Conservation (phyloP, 2,113 vertebrate species). For the Micronycteris hirsuta region DNA sequence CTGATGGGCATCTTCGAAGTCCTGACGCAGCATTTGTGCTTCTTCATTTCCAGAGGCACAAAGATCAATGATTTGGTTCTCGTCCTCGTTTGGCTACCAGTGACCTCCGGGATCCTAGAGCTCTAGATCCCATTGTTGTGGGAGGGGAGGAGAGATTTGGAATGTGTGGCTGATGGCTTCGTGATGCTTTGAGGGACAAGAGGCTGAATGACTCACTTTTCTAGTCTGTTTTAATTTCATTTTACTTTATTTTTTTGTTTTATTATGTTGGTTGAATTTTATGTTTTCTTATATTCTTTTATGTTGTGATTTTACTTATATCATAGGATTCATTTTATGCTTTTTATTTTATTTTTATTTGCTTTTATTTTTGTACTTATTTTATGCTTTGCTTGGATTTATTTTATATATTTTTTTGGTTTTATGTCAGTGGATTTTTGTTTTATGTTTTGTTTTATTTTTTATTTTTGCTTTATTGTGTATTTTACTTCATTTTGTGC, state of each 20-base stretch:
- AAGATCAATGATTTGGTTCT: not conserved
- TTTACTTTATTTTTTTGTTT: not conserved
- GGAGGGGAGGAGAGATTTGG: not conserved
- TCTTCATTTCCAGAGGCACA: not conserved
- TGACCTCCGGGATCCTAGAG: not conserved
- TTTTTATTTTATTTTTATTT: conserved; percentile 20
- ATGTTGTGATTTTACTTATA: not conserved
- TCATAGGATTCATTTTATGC: not conserved
- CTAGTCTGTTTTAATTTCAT: not conserved
- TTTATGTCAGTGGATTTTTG: not conserved
- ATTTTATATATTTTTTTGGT: not conserved
- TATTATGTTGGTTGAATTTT: not conserved
- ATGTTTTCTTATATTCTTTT: not conserved
- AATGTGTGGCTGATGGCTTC: not conserved
- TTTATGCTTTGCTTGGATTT: conserved; percentile 26
- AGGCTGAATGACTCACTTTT: not conserved
- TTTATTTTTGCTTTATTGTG: not conserved
- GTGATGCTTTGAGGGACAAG: not conserved
- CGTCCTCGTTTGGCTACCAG: not conserved
- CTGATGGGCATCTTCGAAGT: not conserved
- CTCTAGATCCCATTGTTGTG: not conserved
- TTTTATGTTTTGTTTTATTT: not conserved
- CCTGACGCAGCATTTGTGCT: not conserved
- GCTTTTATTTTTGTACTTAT: not conserved
- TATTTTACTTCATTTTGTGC: not conserved